phyloP scores from a whole-genome alignment of 2,797 vertebrate species.

The Propithecus perrieri region DNA sequence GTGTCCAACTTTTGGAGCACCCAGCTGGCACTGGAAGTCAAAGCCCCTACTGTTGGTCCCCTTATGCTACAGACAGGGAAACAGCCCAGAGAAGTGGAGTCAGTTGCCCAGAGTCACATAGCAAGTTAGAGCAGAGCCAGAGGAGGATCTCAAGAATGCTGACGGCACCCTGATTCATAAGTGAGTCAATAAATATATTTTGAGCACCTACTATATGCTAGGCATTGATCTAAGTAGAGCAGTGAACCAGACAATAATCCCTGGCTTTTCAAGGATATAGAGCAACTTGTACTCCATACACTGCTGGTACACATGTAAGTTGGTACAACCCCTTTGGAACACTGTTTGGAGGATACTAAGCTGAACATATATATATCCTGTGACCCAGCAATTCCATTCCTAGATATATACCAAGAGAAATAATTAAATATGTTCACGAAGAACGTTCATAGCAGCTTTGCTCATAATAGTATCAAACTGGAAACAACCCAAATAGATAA shows the following conservation, averaged over 20 bases:
- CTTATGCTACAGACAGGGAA: constrained; percentile 9
- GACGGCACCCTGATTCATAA: not conserved
- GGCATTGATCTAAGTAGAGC: not conserved
- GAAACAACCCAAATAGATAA: constrained; percentile 29
- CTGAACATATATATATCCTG: not conserved
- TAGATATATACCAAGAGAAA: not conserved
- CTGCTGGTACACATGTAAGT: not conserved
- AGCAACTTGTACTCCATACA: not conserved
- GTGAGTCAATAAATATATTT: not conserved
- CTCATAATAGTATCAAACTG: not conserved
- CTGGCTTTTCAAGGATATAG: not conserved
- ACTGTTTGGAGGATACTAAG: not conserved
- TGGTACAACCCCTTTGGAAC: not conserved
- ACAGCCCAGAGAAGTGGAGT: constrained; percentile 28
- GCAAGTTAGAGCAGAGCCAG: not conserved
- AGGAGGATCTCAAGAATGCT: not conserved
- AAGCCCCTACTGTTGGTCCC: not conserved
- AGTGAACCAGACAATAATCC: not conserved
- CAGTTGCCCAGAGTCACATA: constrained; percentile 48
- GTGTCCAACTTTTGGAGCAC: constrained; percentile 40
- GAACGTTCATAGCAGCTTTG: not conserved
- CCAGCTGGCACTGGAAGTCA: not conserved
- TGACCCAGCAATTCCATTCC: not conserved
- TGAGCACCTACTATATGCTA: not conserved
- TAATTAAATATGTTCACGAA: not conserved